Evolutionary conservation across 2,797 vertebrate genomes (phyloP).

Genomic region (Poeciliopsis gracilis): DNA sequence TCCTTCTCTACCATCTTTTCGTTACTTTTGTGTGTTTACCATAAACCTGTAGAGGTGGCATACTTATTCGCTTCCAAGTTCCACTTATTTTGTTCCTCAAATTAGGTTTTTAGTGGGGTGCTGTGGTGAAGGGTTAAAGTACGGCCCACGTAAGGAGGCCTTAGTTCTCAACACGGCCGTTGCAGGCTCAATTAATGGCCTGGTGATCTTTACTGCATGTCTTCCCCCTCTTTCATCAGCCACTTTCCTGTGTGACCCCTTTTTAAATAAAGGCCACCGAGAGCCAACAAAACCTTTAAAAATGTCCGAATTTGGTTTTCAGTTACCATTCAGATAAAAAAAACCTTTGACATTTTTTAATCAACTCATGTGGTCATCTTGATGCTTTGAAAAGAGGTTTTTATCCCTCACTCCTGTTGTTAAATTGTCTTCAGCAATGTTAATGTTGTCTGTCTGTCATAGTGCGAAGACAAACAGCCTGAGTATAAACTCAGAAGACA

Average conservation of each 20-base stretch:
- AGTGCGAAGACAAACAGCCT: constrained; percentile 18
- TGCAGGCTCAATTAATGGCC: no score
- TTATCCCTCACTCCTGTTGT: neutral
- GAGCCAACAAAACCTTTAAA: no score
- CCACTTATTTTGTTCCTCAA: neutral
- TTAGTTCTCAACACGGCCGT: no score
- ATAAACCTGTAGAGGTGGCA: neutral
- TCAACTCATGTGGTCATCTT: neutral
- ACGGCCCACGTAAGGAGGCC: no score
- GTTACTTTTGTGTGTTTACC: neutral
- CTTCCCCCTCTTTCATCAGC: no score
- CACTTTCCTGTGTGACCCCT: no score
- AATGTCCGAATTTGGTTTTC: neutral
- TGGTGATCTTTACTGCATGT: no score
- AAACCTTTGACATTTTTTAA: neutral
- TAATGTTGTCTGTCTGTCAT: constrained; percentile 18
- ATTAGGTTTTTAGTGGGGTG: neutral
- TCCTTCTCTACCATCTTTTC: neutral
- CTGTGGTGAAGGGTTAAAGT: no score
- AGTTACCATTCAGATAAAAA: neutral
- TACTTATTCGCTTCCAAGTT: neutral
- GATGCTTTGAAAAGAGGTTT: neutral
- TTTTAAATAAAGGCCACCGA: no score
- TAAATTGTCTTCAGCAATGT: neutral
- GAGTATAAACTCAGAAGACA: constrained; percentile 11